These are phyloP conservation scores for Martes flavigula DNA, from an alignment of 2,797 vertebrate species.

Conservation along the genomic window DNA sequence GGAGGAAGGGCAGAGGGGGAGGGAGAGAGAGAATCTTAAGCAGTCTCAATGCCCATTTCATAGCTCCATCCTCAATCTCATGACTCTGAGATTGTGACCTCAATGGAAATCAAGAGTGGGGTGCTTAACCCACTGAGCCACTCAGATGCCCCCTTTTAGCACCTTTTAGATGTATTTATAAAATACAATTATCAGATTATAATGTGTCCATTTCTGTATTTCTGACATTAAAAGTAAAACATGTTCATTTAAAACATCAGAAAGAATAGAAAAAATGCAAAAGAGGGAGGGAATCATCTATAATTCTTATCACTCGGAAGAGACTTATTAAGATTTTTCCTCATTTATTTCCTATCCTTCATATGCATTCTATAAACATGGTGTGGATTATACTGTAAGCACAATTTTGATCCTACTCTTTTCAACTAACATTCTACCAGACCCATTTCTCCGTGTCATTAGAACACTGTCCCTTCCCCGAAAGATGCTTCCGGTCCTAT, in stretches of 20 bases:
- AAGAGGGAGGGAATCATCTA: neutral
- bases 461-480: neutral
- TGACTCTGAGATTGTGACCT: neutral
- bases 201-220: neutral
- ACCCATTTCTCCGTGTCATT: neutral
- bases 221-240: neutral
- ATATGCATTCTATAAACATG: neutral
- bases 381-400: neutral
- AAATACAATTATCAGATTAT: neutral
- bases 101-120: neutral
- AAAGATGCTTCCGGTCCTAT: neutral
- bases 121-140: neutral
- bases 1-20: neutral
- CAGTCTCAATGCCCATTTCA: neutral
- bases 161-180: neutral
- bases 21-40: neutral
- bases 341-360: neutral
- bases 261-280: neutral
- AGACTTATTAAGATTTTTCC: neutral
- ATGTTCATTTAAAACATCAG: neutral
- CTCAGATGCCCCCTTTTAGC: neutral
- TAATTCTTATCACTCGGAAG: neutral
- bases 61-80: neutral
- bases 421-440: neutral
- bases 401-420: neutral